Percentiles rank a stretch among this genome's conserved stretches.
Conservation (phyloP, 2,113 vertebrate species). For the Odontesthes bonariensis region DNA sequence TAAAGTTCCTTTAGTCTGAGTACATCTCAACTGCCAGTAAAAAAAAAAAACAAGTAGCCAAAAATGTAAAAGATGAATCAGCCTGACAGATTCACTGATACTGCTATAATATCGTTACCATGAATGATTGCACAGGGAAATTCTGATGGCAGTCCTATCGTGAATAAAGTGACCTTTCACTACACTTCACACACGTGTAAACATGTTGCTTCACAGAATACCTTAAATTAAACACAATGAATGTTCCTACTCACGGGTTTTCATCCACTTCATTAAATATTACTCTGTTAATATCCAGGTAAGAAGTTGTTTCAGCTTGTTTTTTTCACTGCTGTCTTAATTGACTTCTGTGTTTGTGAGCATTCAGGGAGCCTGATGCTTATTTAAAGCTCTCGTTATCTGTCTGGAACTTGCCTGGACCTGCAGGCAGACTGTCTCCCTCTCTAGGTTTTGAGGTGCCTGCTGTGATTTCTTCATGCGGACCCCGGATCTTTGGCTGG, state of each 20-base stretch:
- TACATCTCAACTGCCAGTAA: too few species aligned
- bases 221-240: too few species aligned
- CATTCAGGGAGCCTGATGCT: constrained; percentile 10
- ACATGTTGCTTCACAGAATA: too few species aligned
- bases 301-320: neutral
- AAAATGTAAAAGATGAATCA: too few species aligned
- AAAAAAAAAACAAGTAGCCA: too few species aligned
- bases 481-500: neutral
- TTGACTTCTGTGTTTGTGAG: neutral
- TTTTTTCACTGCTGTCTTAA: too few species aligned
- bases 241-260: neutral
- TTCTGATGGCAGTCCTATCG: neutral
- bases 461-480: neutral
- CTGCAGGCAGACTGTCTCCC: neutral
- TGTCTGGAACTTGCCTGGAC: constrained; percentile 11
- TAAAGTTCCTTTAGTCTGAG: too few species aligned
- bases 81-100: too few species aligned
- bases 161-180: neutral
- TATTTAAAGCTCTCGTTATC: neutral
- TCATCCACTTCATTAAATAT: neutral
- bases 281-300: neutral
- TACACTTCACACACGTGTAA: too few species aligned
- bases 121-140: too few species aligned
- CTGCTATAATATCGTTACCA: too few species aligned
- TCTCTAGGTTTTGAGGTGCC: neutral